A percentile compares a stretch with the other conserved stretches of the same genome.
Conservation (phyloP, 2,797 vertebrate species). For the Yasuhikotakia modesta region DNA sequence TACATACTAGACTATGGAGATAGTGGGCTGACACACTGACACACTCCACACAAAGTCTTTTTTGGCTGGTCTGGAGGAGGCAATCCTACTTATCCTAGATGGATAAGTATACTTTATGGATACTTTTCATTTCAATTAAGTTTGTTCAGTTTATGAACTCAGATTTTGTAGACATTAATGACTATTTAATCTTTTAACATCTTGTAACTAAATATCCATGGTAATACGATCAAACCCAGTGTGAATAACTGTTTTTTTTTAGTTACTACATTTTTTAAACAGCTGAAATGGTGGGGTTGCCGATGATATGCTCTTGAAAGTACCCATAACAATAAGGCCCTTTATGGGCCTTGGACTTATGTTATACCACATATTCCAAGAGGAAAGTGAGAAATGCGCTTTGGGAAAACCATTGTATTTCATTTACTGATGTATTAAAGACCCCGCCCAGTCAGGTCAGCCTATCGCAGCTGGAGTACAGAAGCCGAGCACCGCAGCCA, state of each 20-base stretch:
- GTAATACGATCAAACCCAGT: neutral
- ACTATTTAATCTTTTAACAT: too few relatives aligned
- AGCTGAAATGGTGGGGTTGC: neutral
- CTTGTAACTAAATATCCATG: neutral
- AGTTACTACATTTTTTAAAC: neutral
- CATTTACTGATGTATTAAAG: slow-evolving; percentile 6
- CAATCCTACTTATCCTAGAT: neutral
- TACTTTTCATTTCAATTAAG: too few relatives aligned
- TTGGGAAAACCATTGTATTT: slow-evolving; percentile 23
- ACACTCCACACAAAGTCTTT: slow-evolving; percentile 13
- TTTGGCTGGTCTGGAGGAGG: slow-evolving; percentile 14
- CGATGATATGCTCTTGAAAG: slow-evolving; percentile 7
- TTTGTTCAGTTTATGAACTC: too few relatives aligned
- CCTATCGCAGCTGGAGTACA: slow-evolving; percentile 24
- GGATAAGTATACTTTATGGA: too few relatives aligned
- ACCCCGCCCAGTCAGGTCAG: slow-evolving; percentile 32
- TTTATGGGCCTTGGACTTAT: slow-evolving; percentile 20
- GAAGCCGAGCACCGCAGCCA: slow-evolving; percentile 33
- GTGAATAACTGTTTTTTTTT: slow-evolving; percentile 18
- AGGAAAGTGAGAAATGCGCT: slow-evolving; percentile 17
- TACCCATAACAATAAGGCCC: slow-evolving; percentile 5
- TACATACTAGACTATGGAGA: slow-evolving; percentile 37
- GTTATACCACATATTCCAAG: neutral
- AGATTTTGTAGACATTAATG: too few relatives aligned
- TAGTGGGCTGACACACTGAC: slow-evolving; percentile 31